Evolutionary conservation across 2,888 invertebrate species (phyloP).

Genomic region (Linnaemya tessellans): DNA sequence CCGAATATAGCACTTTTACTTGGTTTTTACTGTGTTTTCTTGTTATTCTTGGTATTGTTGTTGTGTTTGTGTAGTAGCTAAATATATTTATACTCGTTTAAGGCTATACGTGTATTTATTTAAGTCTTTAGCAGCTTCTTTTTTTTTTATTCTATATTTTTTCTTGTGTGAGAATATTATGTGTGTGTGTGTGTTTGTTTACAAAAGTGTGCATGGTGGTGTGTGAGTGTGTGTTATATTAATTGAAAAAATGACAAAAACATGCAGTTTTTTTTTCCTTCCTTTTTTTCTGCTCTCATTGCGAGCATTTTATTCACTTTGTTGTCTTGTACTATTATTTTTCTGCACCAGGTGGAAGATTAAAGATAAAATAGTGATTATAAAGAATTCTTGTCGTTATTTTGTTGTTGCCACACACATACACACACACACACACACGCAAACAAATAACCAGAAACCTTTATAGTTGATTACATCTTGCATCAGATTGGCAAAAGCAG

Average conservation of each 20-base stretch:
- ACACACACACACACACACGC: background rate
- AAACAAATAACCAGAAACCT: constrained; percentile 40
- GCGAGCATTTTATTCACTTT: constrained; percentile 15
- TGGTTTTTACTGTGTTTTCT: background rate
- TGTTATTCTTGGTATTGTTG: constrained; percentile 12
- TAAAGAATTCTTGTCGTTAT: constrained; percentile 53
- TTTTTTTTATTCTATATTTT: constrained; percentile 5
- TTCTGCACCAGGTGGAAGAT: constrained; percentile 71
- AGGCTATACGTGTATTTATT: constrained; percentile 36
- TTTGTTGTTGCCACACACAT: constrained; percentile 7
- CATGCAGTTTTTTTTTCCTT: constrained; percentile 53
- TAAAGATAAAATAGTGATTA: constrained; percentile 72
- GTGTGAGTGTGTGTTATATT: constrained; percentile 60
- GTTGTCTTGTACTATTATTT: constrained; percentile 36
- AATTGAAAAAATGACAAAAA: constrained; percentile 71
- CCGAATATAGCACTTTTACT: too few relatives aligned
- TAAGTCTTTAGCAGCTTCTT: constrained; percentile 14
- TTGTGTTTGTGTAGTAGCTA: constrained; percentile 35
- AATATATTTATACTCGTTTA: constrained; percentile 42
- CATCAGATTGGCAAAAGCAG: constrained; percentile 67
- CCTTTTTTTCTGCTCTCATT: constrained; percentile 43
- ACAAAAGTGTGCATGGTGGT: background rate
- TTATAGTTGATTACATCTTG: constrained; percentile 70
- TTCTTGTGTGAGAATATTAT: background rate
- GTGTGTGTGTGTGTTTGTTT: too few relatives aligned